Evolutionary conservation across 1,140 invertebrate species (phyloP), one percentile per base, ranked within the genome.

Genomic region (Calephelis nemesis): DNA sequence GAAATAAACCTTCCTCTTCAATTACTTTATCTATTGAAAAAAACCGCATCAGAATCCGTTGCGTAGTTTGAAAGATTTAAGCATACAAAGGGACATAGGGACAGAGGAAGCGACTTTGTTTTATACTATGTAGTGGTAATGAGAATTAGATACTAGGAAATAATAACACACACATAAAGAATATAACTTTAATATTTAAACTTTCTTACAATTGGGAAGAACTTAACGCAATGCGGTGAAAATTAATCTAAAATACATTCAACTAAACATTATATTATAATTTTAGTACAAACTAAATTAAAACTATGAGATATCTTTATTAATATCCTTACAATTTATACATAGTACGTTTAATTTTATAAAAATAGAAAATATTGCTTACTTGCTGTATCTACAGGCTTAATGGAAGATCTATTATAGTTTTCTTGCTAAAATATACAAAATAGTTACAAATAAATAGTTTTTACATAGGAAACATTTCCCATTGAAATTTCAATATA

Each of bases 371-470:
- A 79, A 69, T 70, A 73, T 69, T 76, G 81, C 81, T 77, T 75
- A 78, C 72, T 71, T 76, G 79, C 67, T 80, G 83, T 88, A 87
- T 88, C 84, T 87, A 88, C 82, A 88, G 75, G 58, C 79, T 79
- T 84, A 83, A 74, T 84, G 84, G 85, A 89, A 88, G 86, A 87
- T 71, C 85, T 77, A 75, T 78, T 54, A 72, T 73, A 81, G 19
- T 74, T 74, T 78, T 82, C 75, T 77, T 78, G 72, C 73, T 79
- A 82, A 72, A 88, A 83, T 87, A 87, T 88, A 88, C 80, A 88
- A 83, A 83, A 85, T 83, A 88, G 79, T 80, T 85, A 88, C 79
- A 88, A 90, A 90, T 90, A 90, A 90, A 90, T 90, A 90, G 88
- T 87, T 83, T 85, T 84, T 81, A 82, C 72, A 84, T 84, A 87